Percentiles rank a stretch among this genome's conserved stretches.
These are phyloP conservation scores for Oxycera nigricornis DNA, from an alignment of 2,888 invertebrate genomes.

Conservation along the genomic window DNA sequence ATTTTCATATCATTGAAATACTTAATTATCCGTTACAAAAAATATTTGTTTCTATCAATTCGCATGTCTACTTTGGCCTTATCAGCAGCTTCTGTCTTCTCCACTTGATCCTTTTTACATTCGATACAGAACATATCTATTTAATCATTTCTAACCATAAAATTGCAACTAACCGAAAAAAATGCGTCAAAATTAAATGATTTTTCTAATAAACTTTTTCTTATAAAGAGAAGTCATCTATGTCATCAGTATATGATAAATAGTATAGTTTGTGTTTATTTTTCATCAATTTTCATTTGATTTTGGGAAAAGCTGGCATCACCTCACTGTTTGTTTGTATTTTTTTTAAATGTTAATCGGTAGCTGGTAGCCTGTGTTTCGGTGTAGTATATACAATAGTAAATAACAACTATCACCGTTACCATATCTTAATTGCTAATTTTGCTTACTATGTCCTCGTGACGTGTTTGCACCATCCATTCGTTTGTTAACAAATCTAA, in stretches of 20 bases:
- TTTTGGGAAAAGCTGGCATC: conserved; percentile 7
- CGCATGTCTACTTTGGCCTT: not conserved
- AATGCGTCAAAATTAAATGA: not conserved
- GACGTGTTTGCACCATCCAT: conserved; percentile 37
- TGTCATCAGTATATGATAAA: conserved; percentile 15
- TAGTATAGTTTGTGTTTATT: too few species aligned
- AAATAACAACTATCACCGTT: not conserved
- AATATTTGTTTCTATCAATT: conserved; percentile 25
- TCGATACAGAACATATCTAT: not conserved
- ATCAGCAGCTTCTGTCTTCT: not conserved
- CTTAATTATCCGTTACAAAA: conserved; percentile 27
- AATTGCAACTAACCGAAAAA: not conserved
- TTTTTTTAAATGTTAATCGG: not conserved
- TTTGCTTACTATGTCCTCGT: not conserved
- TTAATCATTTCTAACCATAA: not conserved
- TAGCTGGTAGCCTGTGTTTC: not conserved
- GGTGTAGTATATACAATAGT: not conserved
- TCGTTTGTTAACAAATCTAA: conserved; percentile 35
- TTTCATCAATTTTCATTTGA: not conserved
- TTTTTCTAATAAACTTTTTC: not conserved
- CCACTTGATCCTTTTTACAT: not conserved
- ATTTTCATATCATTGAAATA: not conserved
- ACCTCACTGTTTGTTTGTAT: conserved; percentile 16
- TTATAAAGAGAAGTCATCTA: not conserved
- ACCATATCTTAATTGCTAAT: not conserved